phyloP scores from a whole-genome alignment of 30 jellyfish, hydroid and myxozoan genomes.

The Rhopilema esculentum region DNA sequence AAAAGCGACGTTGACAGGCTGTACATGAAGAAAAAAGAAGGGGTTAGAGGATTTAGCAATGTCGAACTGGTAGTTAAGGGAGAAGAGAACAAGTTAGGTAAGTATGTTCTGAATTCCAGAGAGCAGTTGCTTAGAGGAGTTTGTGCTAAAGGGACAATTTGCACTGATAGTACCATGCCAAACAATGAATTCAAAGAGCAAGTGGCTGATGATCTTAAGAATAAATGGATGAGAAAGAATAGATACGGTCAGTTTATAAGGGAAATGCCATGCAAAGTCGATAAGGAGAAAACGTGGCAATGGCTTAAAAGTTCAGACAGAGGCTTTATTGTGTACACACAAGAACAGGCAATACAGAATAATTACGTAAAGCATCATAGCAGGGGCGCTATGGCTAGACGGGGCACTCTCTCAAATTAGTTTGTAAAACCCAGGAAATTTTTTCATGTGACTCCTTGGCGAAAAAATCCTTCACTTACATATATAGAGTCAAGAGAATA shows the following conservation, averaged over 20 bases:
- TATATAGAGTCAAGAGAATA: no score
- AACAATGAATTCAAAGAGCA: slow-evolving; percentile 7
- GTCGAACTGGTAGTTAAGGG: slow-evolving; percentile 3
- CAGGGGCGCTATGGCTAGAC: no score
- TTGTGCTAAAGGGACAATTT: not conserved
- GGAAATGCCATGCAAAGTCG: slow-evolving; percentile 21
- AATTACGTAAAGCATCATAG: no score
- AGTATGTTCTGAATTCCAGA: not conserved
- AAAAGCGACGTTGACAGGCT: slow-evolving; percentile 20
- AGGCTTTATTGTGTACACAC: no score
- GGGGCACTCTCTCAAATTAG: no score
- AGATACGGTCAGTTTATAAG: slow-evolving; percentile 30
- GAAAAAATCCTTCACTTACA: no score
- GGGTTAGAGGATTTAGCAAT: not conserved
- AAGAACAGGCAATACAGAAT: no score
- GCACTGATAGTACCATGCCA: not conserved
- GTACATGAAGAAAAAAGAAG: slow-evolving; percentile 8
- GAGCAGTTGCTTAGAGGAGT: slow-evolving; percentile 5
- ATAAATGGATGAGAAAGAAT: slow-evolving; percentile 26
- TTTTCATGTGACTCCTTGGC: no score
- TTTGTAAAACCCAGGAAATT: no score
- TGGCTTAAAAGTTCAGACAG: not conserved
- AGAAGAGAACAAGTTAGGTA: slow-evolving; percentile 20
- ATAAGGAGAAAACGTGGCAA: slow-evolving; percentile 40
- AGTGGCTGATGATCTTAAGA: slow-evolving; percentile 9